Evolutionary conservation across 2,113 vertebrate species (phyloP).

Genomic region (Myiopsitta monachus): DNA sequence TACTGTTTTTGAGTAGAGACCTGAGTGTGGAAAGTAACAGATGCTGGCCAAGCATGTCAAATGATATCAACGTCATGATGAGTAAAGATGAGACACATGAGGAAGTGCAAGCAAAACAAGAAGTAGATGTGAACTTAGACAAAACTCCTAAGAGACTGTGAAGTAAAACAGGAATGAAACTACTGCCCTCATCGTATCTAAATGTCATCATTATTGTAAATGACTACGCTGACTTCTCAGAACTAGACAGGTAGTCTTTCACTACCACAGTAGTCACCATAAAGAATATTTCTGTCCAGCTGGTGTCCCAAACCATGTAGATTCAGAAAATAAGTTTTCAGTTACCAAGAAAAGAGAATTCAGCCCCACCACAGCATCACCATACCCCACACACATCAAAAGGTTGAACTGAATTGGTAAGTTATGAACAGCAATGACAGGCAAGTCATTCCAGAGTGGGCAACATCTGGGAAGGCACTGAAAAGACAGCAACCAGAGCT

Average conservation of each 20-base stretch:
- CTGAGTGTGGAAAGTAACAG: not conserved
- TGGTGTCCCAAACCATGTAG: not conserved
- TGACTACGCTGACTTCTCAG: not conserved
- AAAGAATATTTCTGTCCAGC: not conserved
- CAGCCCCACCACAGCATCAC: not conserved
- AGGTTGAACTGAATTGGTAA: not conserved
- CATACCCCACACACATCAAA: not conserved
- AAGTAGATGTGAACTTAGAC: not conserved
- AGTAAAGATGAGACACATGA: not conserved
- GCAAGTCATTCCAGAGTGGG: not conserved
- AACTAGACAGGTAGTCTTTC: not conserved
- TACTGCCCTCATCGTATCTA: not conserved
- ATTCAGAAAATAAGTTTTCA: not conserved
- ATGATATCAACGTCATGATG: fast-evolving
- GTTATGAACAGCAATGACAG: not conserved
- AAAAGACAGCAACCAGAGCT: not conserved
- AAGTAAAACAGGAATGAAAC: not conserved
- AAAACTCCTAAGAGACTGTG: not conserved
- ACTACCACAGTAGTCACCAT: not conserved
- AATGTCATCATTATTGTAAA: not conserved
- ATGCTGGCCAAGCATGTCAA: not conserved
- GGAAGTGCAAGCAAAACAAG: not conserved
- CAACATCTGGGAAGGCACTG: not conserved
- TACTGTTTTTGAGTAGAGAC: not conserved
- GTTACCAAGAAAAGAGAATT: not conserved